Evolutionary conservation across 2,797 vertebrate species (phyloP).

Genomic region (Mareca penelope): DNA sequence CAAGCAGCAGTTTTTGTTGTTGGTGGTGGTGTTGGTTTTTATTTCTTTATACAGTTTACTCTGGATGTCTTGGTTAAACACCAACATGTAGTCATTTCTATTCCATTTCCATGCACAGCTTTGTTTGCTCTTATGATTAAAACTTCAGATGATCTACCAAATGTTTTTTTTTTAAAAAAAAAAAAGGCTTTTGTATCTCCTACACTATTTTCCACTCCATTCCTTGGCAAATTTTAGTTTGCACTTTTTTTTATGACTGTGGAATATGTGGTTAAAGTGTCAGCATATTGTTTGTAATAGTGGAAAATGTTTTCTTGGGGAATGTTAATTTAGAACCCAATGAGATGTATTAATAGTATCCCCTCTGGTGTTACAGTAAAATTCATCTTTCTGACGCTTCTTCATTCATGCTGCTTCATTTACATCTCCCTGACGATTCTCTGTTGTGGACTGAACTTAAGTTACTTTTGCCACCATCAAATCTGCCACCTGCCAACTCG

Average conservation of each 20-base stretch:
- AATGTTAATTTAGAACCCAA: background rate
- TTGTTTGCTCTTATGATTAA: background rate
- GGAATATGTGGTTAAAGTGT: background rate
- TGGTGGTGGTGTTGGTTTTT: too few relatives aligned
- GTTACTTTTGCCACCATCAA: background rate
- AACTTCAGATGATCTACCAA: background rate
- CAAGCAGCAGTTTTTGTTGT: background rate
- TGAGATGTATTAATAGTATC: background rate
- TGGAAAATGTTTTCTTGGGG: background rate
- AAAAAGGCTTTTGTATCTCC: background rate
- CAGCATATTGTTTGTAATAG: background rate
- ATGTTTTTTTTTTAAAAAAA: too few relatives aligned
- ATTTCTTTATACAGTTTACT: background rate
- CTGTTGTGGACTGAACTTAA: background rate
- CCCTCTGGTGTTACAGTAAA: background rate
- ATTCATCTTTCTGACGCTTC: background rate
- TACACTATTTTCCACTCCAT: background rate
- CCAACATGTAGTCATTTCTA: background rate
- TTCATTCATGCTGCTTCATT: background rate
- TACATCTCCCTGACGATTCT: background rate
- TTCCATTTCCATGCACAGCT: background rate
- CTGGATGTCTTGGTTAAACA: background rate
- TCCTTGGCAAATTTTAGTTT: background rate
- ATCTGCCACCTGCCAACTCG: background rate
- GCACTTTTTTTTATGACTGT: background rate